Evolutionary conservation across 2,888 invertebrate species (phyloP).

Genomic region (Eumacrocentrus americanus): DNA sequence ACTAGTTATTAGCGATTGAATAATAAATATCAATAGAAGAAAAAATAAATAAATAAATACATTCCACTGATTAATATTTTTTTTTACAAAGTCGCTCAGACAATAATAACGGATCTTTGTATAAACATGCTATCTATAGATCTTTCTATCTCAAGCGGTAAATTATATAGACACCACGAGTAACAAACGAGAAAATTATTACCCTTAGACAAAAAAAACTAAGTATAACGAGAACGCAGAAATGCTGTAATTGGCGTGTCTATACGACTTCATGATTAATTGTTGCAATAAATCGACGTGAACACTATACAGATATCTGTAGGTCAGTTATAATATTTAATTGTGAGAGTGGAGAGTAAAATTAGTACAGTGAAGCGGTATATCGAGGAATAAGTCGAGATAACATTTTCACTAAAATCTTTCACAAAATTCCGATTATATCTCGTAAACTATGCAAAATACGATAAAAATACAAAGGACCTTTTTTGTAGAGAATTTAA

Average conservation of each 20-base stretch:
- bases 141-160: not conserved
- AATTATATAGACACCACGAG: not conserved
- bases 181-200: not conserved
- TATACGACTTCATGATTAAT: conserved; percentile 8
- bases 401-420: too few species aligned
- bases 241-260: conserved; percentile 1
- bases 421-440: too few species aligned
- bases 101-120: not conserved
- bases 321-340: too few species aligned
- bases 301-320: not conserved
- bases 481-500: too few species aligned
- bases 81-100: not conserved
- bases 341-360: too few species aligned
- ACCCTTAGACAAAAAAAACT: not conserved
- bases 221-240: not conserved
- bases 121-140: not conserved
- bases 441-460: too few species aligned
- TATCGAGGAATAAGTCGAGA: too few species aligned
- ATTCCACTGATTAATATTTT: not conserved
- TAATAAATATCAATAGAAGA: not conserved
- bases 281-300: conserved; percentile 4
- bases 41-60: not conserved
- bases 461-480: too few species aligned
- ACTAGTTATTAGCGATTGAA: not conserved
- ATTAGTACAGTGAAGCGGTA: too few species aligned